Evolutionary conservation across 2,797 vertebrate genomes (phyloP).

Genomic region (Gymnoscopelus microlampas): DNA sequence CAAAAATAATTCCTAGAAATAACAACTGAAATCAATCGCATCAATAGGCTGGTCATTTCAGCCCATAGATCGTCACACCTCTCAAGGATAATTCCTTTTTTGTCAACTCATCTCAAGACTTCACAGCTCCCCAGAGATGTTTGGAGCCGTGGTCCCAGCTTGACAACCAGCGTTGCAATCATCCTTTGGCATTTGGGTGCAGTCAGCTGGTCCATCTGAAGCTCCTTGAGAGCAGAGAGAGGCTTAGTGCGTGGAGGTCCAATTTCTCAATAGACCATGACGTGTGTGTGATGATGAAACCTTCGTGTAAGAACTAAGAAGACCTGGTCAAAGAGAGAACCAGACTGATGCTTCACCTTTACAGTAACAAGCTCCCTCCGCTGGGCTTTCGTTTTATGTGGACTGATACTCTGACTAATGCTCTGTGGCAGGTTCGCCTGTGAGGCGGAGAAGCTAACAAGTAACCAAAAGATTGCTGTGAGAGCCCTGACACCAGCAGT

Average conservation of each 20-base stretch:
- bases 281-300: conserved; percentile 57
- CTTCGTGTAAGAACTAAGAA: conserved; percentile 47
- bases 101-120: no score
- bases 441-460: conserved; percentile 49
- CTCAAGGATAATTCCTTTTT: no score
- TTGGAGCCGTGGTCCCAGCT: no score
- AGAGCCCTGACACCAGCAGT: no score
- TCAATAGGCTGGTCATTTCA: no score
- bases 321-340: conserved; percentile 29
- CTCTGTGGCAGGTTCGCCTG: conserved; percentile 39
- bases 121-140: no score
- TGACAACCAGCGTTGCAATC: no score
- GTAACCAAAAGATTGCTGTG: conserved; percentile 20
- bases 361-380: conserved; percentile 57
- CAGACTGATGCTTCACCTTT: conserved; percentile 29
- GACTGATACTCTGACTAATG: conserved; percentile 59
- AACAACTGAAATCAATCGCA: no score
- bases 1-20: no score
- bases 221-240: conserved; percentile 3
- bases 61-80: no score
- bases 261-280: conserved; percentile 24
- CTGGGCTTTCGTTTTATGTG: conserved; percentile 45
- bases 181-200: conserved; percentile 16
- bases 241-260: conserved; percentile 38
- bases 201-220: conserved; percentile 14